A percentile compares a stretch with the other conserved stretches of the same genome.
Evolutionary conservation across 2,797 vertebrate species (phyloP).

Genomic region (Pangasius djambal): DNA sequence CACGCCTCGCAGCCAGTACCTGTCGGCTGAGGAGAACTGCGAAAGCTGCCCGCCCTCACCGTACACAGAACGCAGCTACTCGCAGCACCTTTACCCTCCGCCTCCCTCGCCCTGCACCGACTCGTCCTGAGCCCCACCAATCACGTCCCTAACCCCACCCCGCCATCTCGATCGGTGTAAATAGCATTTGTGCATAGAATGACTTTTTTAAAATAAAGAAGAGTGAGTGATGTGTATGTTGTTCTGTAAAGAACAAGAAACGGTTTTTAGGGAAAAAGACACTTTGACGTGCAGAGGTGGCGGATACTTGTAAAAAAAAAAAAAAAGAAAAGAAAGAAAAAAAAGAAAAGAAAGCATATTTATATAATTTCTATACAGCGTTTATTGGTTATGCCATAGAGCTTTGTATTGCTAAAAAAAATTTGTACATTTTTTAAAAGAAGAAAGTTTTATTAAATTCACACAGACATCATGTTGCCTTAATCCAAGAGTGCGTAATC

Average conservation of each 20-base stretch:
- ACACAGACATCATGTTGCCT: slow-evolving; percentile 91
- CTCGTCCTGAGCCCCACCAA: slow-evolving; percentile 87
- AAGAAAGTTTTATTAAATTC: slow-evolving; percentile 92
- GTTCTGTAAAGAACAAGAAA: slow-evolving; percentile 47
- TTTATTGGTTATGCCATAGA: slow-evolving; percentile 91
- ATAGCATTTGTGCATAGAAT: slow-evolving; percentile 79
- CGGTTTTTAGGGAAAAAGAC: slow-evolving; percentile 42
- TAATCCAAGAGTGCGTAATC: slow-evolving; percentile 82
- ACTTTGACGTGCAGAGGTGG: slow-evolving; percentile 62
- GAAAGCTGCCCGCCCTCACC: slow-evolving; percentile 97
- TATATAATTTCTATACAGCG: slow-evolving; percentile 99
- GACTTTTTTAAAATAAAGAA: slow-evolving; percentile 63
- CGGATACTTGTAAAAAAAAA: slow-evolving; percentile 83
- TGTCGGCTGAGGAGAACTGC: slow-evolving; percentile 96
- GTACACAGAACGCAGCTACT: slow-evolving; percentile 94
- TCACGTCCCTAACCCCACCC: slow-evolving; percentile 56
- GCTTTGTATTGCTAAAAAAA: slow-evolving; percentile 90
- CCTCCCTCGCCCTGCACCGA: slow-evolving; percentile 96
- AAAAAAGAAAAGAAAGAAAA: slow-evolving; percentile 72
- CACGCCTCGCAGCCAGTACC: slow-evolving; percentile 94
- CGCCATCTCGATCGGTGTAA: slow-evolving; percentile 76
- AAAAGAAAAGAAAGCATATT: slow-evolving; percentile 84
- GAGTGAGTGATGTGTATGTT: slow-evolving; percentile 67
- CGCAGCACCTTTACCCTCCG: slow-evolving; percentile 94
- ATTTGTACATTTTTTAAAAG: slow-evolving; percentile 89